Evolutionary conservation across 2,888 invertebrate species (phyloP).

Genomic region (Arenicola marina): DNA sequence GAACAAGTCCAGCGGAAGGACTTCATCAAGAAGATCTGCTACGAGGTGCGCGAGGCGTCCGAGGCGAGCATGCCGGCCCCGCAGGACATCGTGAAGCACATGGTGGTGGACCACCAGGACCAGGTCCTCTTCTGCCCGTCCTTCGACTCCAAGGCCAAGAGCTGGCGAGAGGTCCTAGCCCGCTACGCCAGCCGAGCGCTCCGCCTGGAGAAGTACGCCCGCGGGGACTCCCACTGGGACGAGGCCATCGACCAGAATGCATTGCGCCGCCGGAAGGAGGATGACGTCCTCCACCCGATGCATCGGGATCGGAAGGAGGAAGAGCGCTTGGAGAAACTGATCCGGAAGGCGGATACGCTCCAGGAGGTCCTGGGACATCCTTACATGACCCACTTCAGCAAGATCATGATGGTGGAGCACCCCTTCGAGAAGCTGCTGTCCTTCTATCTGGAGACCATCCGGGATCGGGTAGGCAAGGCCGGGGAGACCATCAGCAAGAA

Average conservation of each 20-base stretch:
- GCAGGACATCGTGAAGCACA: conserved; percentile 2
- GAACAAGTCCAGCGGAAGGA: conserved; percentile 1
- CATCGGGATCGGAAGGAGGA: too few relatives aligned
- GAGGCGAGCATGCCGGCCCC: not conserved
- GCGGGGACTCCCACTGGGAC: not conserved
- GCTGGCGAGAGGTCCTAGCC: not conserved
- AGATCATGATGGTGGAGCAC: conserved; percentile 1
- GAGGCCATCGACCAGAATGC: not conserved
- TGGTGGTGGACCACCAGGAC: not conserved
- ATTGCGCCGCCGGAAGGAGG: not conserved
- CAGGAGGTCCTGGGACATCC: not conserved
- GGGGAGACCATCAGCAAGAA: conserved; percentile 4
- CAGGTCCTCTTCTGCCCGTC: conserved; percentile 1
- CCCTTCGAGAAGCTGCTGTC: conserved; percentile 3
- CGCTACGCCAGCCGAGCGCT: not conserved
- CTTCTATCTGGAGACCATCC: conserved; percentile 4
- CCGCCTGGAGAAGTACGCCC: conserved; percentile 1
- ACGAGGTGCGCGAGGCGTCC: conserved; percentile 1
- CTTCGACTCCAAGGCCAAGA: not conserved
- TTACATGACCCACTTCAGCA: not conserved
- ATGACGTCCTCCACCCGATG: not conserved
- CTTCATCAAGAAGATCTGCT: not conserved
- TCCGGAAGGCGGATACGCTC: not conserved
- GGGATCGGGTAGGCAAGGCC: not conserved
- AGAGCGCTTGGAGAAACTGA: too few relatives aligned